A percentile compares a stretch with the other conserved stretches of the same genome.
These are phyloP conservation scores for Sinocyclocheilus rhinocerous DNA, from an alignment of 2,113 vertebrate species.

Conservation along the genomic window DNA sequence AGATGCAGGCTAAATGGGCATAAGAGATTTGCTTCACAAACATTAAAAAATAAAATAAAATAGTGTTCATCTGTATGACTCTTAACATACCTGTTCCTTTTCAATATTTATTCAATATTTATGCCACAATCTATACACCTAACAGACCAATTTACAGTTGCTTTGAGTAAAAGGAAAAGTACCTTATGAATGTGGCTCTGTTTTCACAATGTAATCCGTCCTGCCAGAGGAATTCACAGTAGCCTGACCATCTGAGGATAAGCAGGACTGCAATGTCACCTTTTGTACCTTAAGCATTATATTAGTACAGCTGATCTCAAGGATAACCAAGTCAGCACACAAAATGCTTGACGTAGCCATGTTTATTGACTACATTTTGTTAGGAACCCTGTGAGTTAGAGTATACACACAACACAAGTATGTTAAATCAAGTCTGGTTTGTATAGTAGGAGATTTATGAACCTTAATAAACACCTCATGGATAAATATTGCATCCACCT, in stretches of 20 bases:
- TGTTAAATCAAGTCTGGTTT: not conserved
- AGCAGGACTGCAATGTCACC: slow-evolving; percentile 25
- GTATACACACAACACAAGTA: not conserved
- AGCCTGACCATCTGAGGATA: slow-evolving; percentile 27
- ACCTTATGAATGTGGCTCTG: slow-evolving; percentile 21
- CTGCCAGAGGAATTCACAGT: slow-evolving; percentile 30
- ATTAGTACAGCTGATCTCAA: not conserved
- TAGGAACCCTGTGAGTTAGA: not conserved
- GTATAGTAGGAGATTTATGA: slow-evolving; percentile 6
- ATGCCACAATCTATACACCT: not conserved
- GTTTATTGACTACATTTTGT: not conserved
- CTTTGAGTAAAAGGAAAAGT: not conserved
- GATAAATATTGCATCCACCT: not conserved
- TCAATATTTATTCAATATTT: not conserved
- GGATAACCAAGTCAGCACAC: not conserved
- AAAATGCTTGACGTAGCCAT: not conserved
- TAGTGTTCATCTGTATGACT: not conserved
- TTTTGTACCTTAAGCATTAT: slow-evolving; percentile 8
- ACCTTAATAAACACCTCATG: slow-evolving; percentile 29
- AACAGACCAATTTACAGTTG: not conserved
- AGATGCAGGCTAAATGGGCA: not conserved
- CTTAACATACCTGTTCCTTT: not conserved
- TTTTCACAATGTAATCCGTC: not conserved
- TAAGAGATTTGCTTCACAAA: not conserved
- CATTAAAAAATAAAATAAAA: not conserved